Evolutionary conservation across 2,888 invertebrate genomes (phyloP).

Genomic region (Eulithis testata): DNA sequence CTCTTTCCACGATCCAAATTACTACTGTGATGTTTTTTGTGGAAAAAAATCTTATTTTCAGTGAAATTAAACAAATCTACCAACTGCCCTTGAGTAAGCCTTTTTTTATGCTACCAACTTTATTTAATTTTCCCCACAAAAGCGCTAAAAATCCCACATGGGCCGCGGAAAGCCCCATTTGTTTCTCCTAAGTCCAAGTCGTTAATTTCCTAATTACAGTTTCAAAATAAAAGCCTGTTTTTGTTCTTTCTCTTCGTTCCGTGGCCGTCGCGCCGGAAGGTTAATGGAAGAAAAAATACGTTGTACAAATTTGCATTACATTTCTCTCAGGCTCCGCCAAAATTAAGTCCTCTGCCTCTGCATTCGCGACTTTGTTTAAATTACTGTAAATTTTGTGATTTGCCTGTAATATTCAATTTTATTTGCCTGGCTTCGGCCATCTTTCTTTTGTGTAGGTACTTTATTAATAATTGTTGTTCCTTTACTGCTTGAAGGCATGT

Average conservation of each 20-base stretch:
- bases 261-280: conserved; percentile 65
- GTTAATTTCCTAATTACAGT: conserved; percentile 83
- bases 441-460: conserved; percentile 24
- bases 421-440: conserved; percentile 20
- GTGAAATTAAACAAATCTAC: conserved; percentile 27
- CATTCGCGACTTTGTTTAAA: conserved; percentile 78
- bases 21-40: neutral
- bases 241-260: conserved; percentile 69
- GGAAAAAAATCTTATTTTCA: neutral
- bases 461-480: conserved; percentile 46
- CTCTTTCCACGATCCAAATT: neutral
- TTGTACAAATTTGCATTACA: conserved; percentile 83
- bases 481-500: conserved; percentile 26
- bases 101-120: conserved; percentile 15
- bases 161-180: conserved; percentile 68
- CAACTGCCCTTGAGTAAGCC: conserved; percentile 11
- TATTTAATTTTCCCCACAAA: conserved; percentile 61
- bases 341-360: conserved; percentile 75
- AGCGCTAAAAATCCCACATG: conserved; percentile 64
- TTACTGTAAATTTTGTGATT: conserved; percentile 75
- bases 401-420: conserved; percentile 59
- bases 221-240: conserved; percentile 76
- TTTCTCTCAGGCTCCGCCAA: conserved; percentile 63
- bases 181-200: conserved; percentile 72
- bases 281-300: conserved; percentile 83